A percentile compares a stretch with the other conserved stretches of the same genome.
Evolutionary conservation across 2,797 vertebrate genomes (phyloP).

Genomic region (Columba guinea): DNA sequence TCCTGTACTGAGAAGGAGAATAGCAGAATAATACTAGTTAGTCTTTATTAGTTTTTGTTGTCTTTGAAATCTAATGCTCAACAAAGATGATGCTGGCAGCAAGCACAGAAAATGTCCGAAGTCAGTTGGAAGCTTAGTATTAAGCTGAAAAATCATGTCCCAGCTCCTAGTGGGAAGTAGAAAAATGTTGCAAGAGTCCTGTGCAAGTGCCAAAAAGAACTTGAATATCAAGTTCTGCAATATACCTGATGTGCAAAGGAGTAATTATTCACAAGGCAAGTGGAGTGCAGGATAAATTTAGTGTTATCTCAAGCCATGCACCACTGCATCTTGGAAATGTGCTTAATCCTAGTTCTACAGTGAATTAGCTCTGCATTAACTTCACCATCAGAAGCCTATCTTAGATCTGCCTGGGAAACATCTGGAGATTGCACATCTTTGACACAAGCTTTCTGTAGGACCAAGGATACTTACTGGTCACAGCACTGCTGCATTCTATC

Average conservation of each 20-base stretch:
- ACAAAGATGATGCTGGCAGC: neutral
- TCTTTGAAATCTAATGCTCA: neutral
- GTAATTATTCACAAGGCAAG: neutral
- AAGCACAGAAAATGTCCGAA: neutral
- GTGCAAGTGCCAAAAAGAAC: neutral
- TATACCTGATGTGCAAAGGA: neutral
- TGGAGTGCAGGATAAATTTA: rapidly evolving
- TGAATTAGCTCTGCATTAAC: neutral
- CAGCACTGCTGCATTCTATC: neutral
- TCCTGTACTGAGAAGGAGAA: neutral
- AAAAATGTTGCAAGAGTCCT: neutral
- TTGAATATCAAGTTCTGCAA: conserved; percentile 10
- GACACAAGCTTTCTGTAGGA: neutral
- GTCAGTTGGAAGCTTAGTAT: neutral
- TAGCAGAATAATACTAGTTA: neutral
- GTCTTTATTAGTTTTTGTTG: neutral
- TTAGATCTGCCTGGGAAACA: neutral
- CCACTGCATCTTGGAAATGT: neutral
- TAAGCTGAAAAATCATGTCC: neutral
- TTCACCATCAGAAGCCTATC: neutral
- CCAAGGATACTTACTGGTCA: neutral
- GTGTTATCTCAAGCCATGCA: neutral
- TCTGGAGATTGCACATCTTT: neutral
- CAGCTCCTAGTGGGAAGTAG: neutral
- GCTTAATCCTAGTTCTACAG: neutral